A percentile compares a stretch with the other conserved stretches of the same genome.
Evolutionary conservation across 2,797 vertebrate genomes (phyloP).

Genomic region (Phrynocephalus forsythii): DNA sequence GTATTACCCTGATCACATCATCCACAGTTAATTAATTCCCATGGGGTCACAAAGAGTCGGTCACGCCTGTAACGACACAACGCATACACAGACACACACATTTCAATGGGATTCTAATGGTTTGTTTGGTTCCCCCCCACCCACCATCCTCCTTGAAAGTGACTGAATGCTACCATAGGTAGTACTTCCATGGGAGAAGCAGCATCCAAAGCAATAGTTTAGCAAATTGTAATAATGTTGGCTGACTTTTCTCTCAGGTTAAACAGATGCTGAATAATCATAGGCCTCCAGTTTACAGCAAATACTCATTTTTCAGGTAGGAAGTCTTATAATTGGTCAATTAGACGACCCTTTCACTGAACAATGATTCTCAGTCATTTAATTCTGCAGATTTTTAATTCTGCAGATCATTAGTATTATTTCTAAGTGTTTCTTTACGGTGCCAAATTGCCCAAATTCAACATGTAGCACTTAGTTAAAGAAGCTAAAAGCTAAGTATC

Average conservation of each 20-base stretch:
- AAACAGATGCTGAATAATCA: background rate
- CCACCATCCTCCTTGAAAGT: no score
- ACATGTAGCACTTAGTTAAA: background rate
- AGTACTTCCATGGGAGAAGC: background rate
- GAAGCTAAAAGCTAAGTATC: constrained; percentile 17
- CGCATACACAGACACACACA: no score
- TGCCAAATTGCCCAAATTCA: constrained; percentile 3
- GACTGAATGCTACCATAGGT: no score
- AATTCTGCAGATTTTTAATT: constrained; percentile 1
- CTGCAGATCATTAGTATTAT: constrained; percentile 11
- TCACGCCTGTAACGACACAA: no score
- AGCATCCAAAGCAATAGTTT: background rate
- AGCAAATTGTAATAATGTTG: background rate
- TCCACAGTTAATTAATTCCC: background rate
- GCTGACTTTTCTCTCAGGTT: background rate
- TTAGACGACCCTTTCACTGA: background rate
- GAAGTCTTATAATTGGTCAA: constrained; percentile 30
- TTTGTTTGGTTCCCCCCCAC: background rate
- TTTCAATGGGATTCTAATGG: no score
- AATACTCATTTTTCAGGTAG: constrained; percentile 29
- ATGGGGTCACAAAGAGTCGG: no score
- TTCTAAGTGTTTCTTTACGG: background rate
- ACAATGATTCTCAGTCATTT: background rate
- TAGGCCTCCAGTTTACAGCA: background rate
- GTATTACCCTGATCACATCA: background rate